phyloP scores from a whole-genome alignment of 2,888 invertebrate genomes.

The Didymodactylos carnosus region DNA sequence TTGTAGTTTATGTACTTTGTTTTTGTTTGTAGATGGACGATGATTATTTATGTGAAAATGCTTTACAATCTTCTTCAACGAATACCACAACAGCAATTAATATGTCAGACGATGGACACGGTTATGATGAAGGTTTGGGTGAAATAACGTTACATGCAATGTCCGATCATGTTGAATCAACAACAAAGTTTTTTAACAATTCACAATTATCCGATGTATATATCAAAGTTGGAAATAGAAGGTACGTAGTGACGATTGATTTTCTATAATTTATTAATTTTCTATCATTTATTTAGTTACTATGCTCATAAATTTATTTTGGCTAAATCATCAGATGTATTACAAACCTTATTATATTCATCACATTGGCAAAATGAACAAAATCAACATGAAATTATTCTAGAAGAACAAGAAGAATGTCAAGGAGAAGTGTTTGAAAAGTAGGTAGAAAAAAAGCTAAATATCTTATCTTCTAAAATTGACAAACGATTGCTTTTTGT shows the following conservation, averaged over 20 bases:
- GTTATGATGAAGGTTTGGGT: no score
- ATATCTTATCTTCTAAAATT: no score
- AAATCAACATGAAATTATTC: not conserved
- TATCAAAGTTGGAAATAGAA: not conserved
- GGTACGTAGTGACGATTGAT: no score
- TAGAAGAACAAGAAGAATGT: not conserved
- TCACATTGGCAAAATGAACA: conserved; percentile 24
- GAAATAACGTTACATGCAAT: not conserved
- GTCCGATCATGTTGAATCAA: not conserved
- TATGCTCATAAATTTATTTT: conserved; percentile 32
- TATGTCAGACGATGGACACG: no score
- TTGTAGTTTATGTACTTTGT: no score
- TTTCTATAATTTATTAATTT: no score
- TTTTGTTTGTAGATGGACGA: no score
- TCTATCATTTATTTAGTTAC: no score
- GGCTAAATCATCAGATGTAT: conserved; percentile 33
- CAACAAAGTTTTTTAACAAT: not conserved
- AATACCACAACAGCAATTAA: no score
- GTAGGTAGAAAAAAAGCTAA: not conserved
- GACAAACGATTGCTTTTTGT: no score
- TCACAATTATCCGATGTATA: not conserved
- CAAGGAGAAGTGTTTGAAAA: not conserved
- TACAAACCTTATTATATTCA: conserved; percentile 31
- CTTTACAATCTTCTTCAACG: no score
- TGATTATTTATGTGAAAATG: no score